Evolutionary conservation across 2,113 vertebrate genomes (phyloP).

Genomic region (Proteles cristata): DNA sequence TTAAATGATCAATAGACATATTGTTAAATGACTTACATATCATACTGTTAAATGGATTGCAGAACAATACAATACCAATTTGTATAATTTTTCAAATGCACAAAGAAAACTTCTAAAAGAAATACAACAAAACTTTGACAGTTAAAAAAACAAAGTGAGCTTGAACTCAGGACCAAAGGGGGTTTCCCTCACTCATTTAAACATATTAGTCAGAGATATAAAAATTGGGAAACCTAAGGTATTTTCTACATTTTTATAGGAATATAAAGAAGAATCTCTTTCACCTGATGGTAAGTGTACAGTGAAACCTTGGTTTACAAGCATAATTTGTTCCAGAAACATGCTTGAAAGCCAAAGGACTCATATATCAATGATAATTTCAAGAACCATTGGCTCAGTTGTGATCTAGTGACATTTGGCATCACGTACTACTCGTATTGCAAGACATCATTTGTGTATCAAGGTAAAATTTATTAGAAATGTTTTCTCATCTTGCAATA

Average conservation of each 20-base stretch:
- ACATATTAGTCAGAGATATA: background rate
- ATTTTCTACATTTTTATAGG: background rate
- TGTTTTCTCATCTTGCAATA: too few relatives aligned
- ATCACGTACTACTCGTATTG: too few relatives aligned
- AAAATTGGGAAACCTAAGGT: background rate
- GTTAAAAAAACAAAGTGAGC: background rate
- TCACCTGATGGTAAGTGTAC: background rate
- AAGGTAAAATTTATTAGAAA: too few relatives aligned
- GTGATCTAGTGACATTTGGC: too few relatives aligned
- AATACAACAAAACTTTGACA: background rate
- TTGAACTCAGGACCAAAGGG: background rate
- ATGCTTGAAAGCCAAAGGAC: too few relatives aligned
- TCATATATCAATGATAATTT: too few relatives aligned
- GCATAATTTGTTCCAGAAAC: too few relatives aligned
- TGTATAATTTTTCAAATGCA: background rate
- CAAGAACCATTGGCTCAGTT: too few relatives aligned
- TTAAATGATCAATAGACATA: background rate
- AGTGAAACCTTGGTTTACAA: too few relatives aligned
- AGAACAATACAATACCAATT: background rate
- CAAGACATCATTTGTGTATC: too few relatives aligned
- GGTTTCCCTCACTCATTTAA: background rate
- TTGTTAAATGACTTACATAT: too few relatives aligned
- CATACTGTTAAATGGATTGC: background rate
- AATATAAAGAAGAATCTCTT: background rate
- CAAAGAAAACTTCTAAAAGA: background rate